Evolutionary conservation across 2,797 vertebrate genomes (phyloP).

Genomic region (Rhynchotus rufescens): DNA sequence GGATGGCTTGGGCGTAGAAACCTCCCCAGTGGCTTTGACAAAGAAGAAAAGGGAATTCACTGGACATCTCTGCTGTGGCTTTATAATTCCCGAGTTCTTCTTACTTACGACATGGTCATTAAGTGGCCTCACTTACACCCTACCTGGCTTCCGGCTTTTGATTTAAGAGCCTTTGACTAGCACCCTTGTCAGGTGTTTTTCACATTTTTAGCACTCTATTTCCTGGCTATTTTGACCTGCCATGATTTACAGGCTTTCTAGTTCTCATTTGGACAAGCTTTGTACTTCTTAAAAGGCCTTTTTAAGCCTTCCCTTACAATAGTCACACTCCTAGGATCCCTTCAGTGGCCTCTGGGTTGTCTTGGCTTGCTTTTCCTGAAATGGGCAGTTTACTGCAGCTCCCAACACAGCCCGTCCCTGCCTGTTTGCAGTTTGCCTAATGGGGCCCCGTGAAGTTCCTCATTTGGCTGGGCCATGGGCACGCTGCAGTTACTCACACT

Average conservation of each 20-base stretch:
- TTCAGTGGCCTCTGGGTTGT: neutral
- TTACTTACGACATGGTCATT: conserved; percentile 30
- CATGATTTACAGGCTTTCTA: neutral
- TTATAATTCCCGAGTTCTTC: neutral
- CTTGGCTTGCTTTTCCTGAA: neutral
- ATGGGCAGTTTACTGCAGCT: neutral
- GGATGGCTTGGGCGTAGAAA: neutral
- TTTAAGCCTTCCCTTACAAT: neutral
- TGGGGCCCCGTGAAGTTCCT: neutral
- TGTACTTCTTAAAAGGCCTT: neutral
- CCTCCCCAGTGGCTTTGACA: neutral
- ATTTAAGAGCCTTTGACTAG: conserved; percentile 34
- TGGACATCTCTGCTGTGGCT: neutral
- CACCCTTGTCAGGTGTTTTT: neutral
- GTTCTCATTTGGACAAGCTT: neutral
- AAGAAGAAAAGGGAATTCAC: neutral
- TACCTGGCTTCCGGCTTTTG: conserved; percentile 16
- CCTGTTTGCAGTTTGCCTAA: neutral
- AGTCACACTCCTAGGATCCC: neutral
- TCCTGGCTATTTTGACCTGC: conserved; percentile 39
- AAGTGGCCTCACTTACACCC: neutral
- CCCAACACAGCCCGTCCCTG: neutral
- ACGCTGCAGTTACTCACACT: neutral
- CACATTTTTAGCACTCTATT: neutral
- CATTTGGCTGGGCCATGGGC: neutral